These are phyloP conservation scores for Petrocephalus schoutedeni DNA, from an alignment of 2,797 vertebrate species.

Conservation along the genomic window DNA sequence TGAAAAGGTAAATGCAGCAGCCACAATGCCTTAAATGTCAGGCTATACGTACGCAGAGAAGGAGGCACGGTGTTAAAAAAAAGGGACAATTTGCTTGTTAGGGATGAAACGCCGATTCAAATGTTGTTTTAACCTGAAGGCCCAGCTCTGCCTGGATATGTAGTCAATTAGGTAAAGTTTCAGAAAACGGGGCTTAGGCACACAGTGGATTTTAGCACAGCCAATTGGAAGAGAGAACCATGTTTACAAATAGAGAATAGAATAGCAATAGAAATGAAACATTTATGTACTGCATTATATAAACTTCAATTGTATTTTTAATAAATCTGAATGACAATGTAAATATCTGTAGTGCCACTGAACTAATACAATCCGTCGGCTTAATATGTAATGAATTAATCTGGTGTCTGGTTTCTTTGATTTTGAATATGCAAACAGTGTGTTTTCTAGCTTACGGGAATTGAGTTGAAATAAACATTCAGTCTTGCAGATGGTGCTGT, in stretches of 20 bases:
- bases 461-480: not conserved
- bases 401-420: not conserved
- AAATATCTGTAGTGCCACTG: not conserved
- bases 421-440: not conserved
- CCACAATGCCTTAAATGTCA: not conserved
- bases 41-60: not conserved
- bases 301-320: not conserved
- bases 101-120: constrained; percentile 1
- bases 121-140: constrained; percentile 18
- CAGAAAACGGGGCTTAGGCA: not conserved
- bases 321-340: not conserved
- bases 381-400: not conserved
- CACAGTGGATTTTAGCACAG: not conserved
- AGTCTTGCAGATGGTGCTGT: not conserved
- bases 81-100: constrained; percentile 1
- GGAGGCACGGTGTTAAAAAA: not conserved
- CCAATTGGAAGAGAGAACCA: not conserved
- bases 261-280: not conserved
- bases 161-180: constrained; percentile 20
- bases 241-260: not conserved
- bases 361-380: not conserved
- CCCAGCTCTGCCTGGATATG: not conserved
- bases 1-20: not conserved
- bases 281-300: not conserved
- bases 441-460: not conserved